A percentile compares a stretch with the other conserved stretches of the same genome.
Evolutionary conservation across 2,113 vertebrate species (phyloP).

Genomic region (Vulpes vulpes): DNA sequence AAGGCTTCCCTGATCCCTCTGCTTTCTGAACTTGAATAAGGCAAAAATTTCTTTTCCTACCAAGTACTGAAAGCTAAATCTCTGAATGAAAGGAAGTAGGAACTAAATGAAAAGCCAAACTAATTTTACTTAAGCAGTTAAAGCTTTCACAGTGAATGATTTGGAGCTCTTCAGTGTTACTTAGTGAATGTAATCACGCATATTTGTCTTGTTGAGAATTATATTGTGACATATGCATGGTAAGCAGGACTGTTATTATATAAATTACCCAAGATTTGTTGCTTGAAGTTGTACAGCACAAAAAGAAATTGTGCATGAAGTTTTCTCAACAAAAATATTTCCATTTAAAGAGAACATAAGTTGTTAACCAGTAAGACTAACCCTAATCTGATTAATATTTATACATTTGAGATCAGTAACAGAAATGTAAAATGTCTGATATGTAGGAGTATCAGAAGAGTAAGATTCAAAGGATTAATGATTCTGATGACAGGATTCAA

Average conservation of each 20-base stretch:
- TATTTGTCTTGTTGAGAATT: slow-evolving; percentile 75
- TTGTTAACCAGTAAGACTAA: slow-evolving; percentile 17
- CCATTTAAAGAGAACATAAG: background rate
- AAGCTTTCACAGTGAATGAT: slow-evolving; percentile 66
- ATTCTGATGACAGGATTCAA: background rate
- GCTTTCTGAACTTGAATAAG: slow-evolving; percentile 52
- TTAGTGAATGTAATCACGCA: slow-evolving; percentile 71
- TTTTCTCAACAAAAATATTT: slow-evolving; percentile 30
- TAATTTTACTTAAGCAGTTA: slow-evolving; percentile 73
- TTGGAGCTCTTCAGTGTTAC: slow-evolving; percentile 58
- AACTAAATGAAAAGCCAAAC: slow-evolving; percentile 77
- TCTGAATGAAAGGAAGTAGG: slow-evolving; percentile 61
- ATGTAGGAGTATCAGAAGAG: background rate
- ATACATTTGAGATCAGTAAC: slow-evolving; percentile 6
- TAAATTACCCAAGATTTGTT: slow-evolving; percentile 70
- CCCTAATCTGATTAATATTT: slow-evolving; percentile 33
- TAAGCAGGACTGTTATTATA: slow-evolving; percentile 64
- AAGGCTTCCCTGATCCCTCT: background rate
- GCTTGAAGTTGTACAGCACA: background rate
- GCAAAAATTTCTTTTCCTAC: background rate
- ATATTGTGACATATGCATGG: slow-evolving; percentile 45
- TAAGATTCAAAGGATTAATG: background rate
- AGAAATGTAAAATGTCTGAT: background rate
- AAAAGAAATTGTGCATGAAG: slow-evolving; percentile 39
- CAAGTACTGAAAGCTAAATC: background rate